phyloP scores from a whole-genome alignment of 2,888 invertebrate species.

The Tachina fera region DNA sequence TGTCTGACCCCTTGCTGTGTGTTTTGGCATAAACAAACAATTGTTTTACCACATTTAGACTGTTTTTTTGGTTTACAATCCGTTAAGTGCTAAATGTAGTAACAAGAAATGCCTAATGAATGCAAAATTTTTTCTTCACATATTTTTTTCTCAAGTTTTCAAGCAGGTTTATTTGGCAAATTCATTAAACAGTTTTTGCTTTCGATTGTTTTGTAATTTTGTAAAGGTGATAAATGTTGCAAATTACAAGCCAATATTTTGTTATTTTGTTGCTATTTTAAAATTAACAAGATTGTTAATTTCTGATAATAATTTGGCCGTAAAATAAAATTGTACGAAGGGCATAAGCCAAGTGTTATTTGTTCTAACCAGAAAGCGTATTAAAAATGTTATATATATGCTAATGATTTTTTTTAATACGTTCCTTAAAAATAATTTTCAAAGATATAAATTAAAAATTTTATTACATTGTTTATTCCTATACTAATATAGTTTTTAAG shows the following conservation, averaged over 20 bases:
- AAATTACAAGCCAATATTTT: conserved; percentile 69
- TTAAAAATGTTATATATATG: conserved; percentile 28
- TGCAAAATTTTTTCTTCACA: conserved; percentile 56
- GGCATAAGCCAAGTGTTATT: conserved; percentile 14
- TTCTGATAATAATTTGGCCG: conserved; percentile 44
- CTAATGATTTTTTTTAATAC: conserved; percentile 33
- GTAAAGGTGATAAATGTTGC: conserved; percentile 71
- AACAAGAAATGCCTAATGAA: conserved; percentile 80
- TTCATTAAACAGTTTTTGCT: conserved; percentile 44
- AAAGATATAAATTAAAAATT: conserved; percentile 36
- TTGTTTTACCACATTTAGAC: conserved; percentile 66
- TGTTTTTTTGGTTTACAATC: conserved; percentile 50
- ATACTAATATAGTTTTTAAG: not conserved
- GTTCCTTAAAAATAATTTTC: too few relatives aligned
- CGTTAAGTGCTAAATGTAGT: conserved; percentile 81
- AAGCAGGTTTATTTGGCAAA: conserved; percentile 32
- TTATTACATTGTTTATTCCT: not conserved
- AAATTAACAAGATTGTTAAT: conserved; percentile 61
- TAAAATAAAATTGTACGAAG: not conserved
- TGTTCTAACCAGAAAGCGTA: not conserved
- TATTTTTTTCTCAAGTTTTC: conserved; percentile 9
- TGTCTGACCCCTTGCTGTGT: conserved; percentile 49
- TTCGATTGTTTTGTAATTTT: conserved; percentile 37
- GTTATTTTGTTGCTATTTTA: conserved; percentile 50
- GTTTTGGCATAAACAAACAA: conserved; percentile 63